These are phyloP conservation scores for Ataeniobius toweri DNA, from an alignment of 2,797 vertebrate genomes.

Conservation along the genomic window DNA sequence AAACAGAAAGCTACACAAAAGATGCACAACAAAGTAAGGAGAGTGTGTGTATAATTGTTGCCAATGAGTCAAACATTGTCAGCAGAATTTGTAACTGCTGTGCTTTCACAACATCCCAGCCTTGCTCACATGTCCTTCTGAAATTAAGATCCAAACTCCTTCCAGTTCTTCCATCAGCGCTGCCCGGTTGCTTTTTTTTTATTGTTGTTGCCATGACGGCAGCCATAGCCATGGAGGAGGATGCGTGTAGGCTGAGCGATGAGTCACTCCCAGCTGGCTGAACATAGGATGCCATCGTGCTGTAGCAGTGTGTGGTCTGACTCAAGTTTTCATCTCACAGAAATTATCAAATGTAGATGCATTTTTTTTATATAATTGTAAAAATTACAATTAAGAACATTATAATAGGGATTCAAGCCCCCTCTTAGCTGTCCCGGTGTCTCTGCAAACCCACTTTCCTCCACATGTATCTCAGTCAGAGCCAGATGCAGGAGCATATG, in stretches of 20 bases:
- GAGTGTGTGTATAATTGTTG: neutral
- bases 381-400: neutral
- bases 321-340: neutral
- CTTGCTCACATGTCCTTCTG: neutral
- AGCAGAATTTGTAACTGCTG: neutral
- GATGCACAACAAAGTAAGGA: neutral
- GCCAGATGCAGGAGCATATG: too few species aligned
- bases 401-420: neutral
- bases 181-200: conserved; percentile 1
- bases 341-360: too few species aligned
- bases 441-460: too few species aligned
- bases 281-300: conserved; percentile 10
- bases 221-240: conserved; percentile 20
- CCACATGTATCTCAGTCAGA: too few species aligned
- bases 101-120: neutral
- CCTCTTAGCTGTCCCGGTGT: neutral
- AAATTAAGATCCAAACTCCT: neutral
- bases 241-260: neutral
- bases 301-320: neutral
- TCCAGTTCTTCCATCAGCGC: neutral
- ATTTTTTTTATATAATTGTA: neutral
- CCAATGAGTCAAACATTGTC: too few species aligned
- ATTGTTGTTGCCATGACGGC: conserved; percentile 19
- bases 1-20: neutral
- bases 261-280: conserved; percentile 34